These are phyloP conservation scores for Xyrichtys novacula DNA, from an alignment of 2,797 vertebrate genomes.

Conservation along the genomic window DNA sequence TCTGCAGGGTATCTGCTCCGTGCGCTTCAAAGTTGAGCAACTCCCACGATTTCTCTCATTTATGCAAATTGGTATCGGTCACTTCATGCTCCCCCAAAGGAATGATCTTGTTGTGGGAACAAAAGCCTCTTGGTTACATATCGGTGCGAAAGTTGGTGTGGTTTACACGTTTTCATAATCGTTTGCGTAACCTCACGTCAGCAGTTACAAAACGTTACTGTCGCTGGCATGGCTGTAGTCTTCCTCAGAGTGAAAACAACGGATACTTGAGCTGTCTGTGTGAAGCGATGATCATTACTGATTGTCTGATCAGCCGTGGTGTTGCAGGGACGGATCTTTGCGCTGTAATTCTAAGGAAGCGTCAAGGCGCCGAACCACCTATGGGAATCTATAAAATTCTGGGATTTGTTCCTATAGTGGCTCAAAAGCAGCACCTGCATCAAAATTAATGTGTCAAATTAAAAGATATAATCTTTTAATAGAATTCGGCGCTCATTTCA, in stretches of 20 bases:
- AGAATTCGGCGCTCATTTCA: neutral
- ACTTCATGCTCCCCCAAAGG: too few species aligned
- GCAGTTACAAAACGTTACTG: constrained; percentile 65
- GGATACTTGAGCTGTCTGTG: too few species aligned
- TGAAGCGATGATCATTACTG: neutral
- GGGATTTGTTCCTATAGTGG: neutral
- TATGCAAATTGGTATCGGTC: too few species aligned
- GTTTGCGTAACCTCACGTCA: constrained; percentile 73
- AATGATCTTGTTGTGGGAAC: too few species aligned
- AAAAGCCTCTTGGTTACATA: neutral
- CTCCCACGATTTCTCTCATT: neutral
- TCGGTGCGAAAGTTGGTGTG: constrained; percentile 35
- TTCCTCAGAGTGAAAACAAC: neutral
- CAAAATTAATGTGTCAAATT: rapidly evolving
- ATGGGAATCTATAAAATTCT: neutral
- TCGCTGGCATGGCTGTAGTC: constrained; percentile 4
- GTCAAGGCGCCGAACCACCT: constrained; percentile 1
- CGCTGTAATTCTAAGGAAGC: neutral
- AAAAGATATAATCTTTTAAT: rapidly evolving
- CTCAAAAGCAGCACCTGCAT: neutral
- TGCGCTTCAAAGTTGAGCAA: constrained; percentile 45
- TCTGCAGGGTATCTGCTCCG: constrained; percentile 9
- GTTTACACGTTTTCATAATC: constrained; percentile 57
- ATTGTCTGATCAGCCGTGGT: neutral
- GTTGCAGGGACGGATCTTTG: neutral